Evolutionary conservation across 2,797 vertebrate genomes (phyloP).

Genomic region (Onychomys torridus): DNA sequence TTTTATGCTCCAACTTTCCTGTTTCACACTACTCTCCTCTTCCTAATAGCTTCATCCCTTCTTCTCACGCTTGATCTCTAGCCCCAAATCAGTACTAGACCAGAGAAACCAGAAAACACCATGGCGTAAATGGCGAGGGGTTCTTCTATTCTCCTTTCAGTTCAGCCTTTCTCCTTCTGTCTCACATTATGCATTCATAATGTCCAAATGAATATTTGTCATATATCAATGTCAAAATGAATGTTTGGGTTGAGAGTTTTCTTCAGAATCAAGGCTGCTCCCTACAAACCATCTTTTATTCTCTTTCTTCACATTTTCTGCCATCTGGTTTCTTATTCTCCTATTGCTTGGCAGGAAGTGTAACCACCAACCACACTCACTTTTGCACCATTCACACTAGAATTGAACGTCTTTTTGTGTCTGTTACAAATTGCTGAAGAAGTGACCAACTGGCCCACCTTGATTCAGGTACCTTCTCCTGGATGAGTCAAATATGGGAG

Average conservation of each 20-base stretch:
- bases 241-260: not conserved
- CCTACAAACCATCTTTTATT: not conserved
- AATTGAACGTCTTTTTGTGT: not conserved
- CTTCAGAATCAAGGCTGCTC: not conserved
- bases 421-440: not conserved
- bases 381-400: not conserved
- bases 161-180: not conserved
- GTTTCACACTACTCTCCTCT: not conserved
- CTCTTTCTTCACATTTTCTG: not conserved
- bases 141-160: constrained; percentile 8
- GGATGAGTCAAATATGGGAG: not conserved
- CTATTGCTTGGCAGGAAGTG: not conserved
- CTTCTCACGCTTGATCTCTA: not conserved
- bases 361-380: not conserved
- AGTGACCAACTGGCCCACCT: not conserved
- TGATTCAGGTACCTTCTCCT: not conserved
- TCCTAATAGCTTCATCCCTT: not conserved
- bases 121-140: not conserved
- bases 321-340: not conserved
- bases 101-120: not conserved
- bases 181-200: not conserved
- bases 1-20: not conserved
- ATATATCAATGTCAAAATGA: not conserved
- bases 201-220: not conserved
- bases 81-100: not conserved